Evolutionary conservation across 2,113 vertebrate genomes (phyloP), one percentile per base, ranked within the genome.

Genomic region (Podiceps cristatus): DNA sequence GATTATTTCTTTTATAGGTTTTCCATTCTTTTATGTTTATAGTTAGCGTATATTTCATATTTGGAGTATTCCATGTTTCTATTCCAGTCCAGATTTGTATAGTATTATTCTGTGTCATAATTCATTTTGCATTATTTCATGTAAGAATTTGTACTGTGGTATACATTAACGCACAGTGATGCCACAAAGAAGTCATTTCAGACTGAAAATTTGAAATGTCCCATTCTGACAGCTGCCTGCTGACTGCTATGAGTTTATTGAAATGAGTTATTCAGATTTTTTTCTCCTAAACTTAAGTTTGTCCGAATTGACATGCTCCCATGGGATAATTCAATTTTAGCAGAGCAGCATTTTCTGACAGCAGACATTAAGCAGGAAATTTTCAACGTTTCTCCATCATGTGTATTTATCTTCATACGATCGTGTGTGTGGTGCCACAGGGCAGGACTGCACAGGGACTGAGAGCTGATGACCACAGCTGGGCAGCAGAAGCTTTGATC

Each of bases 151-250:
- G 42, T 87, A 69, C 66, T 42, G 25, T 40, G 23, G 40, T 89
- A 71, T 40, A 91, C 35, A 89, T 81, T 91, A 93, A 89, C 20
- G 33, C 69, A 64, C 53, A 76, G 66, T 17, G 29, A 64, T 93
- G 90, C 60, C 68, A 91, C 92, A 91, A 23, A 95, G 75, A 93
- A 90, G 59, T 55, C 50, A 71, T 80, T 92, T 92, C 82, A 94
- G 79, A 63, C 79, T 55, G 75, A 72, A 86, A 92, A 91, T 33
- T 81, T 91, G 76, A 74, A 88, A 80, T 69, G 40, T 59, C 86
- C 92, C 64, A 20, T 81, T 95, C 79, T 96, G 96, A 93, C 96
- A 97, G 88, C 68, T 79, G 59, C 50, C 67, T 77, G 71, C 68
- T 86, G 91, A 75, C 72, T 81, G 84, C 60, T 91, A 12, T 27